Conservation (phyloP, 2,113 vertebrate genomes). For the Anolis sagrei region DNA sequence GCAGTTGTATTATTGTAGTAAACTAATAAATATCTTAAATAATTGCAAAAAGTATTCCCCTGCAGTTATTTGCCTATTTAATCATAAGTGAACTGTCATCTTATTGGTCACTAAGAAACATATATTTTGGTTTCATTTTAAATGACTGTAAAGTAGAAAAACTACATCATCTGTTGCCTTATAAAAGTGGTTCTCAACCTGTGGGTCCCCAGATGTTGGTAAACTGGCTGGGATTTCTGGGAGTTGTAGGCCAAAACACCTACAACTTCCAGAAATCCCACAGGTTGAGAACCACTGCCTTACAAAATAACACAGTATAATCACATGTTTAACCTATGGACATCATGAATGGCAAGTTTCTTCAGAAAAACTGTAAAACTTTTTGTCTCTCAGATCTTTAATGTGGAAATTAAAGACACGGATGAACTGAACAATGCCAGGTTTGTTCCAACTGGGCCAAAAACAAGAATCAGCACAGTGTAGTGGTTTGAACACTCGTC, state of each 20-base stretch:
- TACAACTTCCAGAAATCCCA: no score
- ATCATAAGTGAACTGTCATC: background rate
- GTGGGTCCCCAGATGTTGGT: no score
- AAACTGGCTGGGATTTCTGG: no score
- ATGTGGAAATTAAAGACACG: background rate
- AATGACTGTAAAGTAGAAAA: background rate
- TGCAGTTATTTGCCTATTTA: background rate
- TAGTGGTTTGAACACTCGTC: no score
- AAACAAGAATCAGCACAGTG: no score
- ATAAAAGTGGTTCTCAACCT: no score
- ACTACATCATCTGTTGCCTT: background rate
- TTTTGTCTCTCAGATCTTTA: background rate
- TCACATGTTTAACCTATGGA: background rate
- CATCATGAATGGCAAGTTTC: background rate
- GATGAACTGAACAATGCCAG: background rate
- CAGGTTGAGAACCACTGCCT: no score
- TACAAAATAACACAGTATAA: no score
- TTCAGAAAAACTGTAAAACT: background rate
- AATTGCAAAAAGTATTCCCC: conserved; percentile 38
- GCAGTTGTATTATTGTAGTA: background rate
- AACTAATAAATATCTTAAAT: conserved; percentile 43
- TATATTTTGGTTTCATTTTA: background rate
- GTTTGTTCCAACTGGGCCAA: background rate
- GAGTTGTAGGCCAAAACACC: no score
- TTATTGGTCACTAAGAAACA: background rate